Evolutionary conservation across 2,113 vertebrate species (phyloP).

Genomic region (Zapornia atra): DNA sequence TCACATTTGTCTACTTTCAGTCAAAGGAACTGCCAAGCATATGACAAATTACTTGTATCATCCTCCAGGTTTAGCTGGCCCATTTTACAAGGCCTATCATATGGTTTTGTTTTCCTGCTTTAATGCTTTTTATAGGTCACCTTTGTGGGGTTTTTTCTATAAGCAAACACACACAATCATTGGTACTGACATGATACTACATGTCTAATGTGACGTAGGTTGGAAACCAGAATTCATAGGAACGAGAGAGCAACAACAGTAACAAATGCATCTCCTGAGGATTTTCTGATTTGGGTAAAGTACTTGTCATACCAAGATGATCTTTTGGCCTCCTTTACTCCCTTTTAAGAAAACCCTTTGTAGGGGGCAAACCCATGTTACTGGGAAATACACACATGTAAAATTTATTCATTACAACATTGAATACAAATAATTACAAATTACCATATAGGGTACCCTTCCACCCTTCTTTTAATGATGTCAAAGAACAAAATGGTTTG

Average conservation of each 20-base stretch:
- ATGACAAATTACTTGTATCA: background rate
- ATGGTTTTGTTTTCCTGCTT: slow-evolving; percentile 3
- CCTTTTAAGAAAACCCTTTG: background rate
- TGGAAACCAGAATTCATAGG: background rate
- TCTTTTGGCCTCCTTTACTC: background rate
- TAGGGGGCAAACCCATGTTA: background rate
- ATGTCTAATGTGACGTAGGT: background rate
- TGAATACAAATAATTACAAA: background rate
- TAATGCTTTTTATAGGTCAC: background rate
- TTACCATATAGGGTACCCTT: background rate
- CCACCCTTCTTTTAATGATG: background rate
- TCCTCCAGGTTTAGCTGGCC: background rate
- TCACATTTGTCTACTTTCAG: background rate
- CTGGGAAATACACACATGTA: background rate
- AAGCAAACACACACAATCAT: background rate
- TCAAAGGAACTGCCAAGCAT: background rate
- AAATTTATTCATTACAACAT: background rate
- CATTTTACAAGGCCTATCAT: background rate
- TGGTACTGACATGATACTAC: background rate
- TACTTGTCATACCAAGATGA: background rate
- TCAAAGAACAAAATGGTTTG: background rate
- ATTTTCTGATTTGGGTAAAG: background rate
- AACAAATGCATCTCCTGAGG: background rate
- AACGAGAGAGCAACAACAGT: background rate
- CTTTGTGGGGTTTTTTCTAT: background rate